Percentiles rank a stretch among this genome's conserved stretches.
Conservation (phyloP, 2,888 invertebrate genomes). For the Glomeris marginata region DNA sequence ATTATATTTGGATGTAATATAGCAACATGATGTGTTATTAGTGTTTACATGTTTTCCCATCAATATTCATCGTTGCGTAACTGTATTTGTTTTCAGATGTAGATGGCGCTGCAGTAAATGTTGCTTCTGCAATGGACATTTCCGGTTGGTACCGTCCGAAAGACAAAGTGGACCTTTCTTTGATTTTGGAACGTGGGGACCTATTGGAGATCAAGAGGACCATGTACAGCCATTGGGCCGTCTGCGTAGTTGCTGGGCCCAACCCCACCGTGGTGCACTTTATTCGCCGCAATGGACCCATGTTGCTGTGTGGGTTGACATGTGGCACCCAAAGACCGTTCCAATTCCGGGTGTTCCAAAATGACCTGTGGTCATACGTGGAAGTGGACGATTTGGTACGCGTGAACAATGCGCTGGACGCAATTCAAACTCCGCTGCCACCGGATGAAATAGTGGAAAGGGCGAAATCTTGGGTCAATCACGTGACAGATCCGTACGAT, state of each 20-base stretch:
- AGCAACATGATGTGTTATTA: no score
- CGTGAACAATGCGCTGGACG: conserved; percentile 11
- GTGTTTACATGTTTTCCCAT: no score
- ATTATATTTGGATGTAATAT: no score
- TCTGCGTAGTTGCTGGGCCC: conserved; percentile 4
- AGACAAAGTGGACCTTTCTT: background rate
- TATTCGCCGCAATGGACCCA: background rate
- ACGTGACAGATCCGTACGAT: conserved; percentile 5
- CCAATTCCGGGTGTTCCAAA: conserved; percentile 6
- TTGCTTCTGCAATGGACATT: background rate
- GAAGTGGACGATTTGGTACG: conserved; percentile 5
- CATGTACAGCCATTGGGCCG: conserved; percentile 12
- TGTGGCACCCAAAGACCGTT: background rate
- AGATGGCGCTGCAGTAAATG: no score
- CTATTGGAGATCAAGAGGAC: conserved; percentile 10
- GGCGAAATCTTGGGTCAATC: conserved; percentile 1
- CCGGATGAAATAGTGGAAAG: conserved; percentile 4
- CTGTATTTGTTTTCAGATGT: no score
- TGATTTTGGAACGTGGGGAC: conserved; percentile 3
- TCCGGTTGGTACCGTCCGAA: conserved; percentile 5
- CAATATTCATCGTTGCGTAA: no score
- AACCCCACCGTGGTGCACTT: conserved; percentile 7
- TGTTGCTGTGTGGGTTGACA: background rate
- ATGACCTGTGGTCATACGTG: background rate
- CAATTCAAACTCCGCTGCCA: conserved; percentile 1